These are phyloP conservation scores for Mareca penelope DNA, from an alignment of 2,797 vertebrate species.

Conservation along the genomic window DNA sequence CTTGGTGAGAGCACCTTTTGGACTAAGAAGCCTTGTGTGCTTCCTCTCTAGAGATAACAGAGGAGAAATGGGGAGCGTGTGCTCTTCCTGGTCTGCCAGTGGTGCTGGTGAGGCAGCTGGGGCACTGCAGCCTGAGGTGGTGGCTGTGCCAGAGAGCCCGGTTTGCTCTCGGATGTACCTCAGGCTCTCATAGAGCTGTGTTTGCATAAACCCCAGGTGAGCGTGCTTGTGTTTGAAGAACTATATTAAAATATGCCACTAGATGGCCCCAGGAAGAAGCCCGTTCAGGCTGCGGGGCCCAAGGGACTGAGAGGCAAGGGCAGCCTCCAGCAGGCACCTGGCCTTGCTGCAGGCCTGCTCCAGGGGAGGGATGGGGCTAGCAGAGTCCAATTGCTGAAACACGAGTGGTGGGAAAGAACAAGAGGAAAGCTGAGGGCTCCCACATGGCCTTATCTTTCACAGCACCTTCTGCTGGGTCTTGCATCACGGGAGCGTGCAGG, in stretches of 20 bases:
- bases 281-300: neutral
- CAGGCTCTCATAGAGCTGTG: fast-evolving
- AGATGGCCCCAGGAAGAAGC: slow-evolving; percentile 66
- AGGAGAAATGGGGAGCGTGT: neutral
- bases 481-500: fast-evolving
- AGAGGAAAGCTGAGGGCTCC: neutral
- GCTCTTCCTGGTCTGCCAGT: neutral
- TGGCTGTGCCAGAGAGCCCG: neutral
- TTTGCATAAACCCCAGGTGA: slow-evolving; percentile 1
- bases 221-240: fast-evolving
- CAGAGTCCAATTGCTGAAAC: neutral
- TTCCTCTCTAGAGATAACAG: fast-evolving
- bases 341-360: neutral
- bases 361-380: neutral
- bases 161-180: fast-evolving
- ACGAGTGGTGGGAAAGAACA: neutral
- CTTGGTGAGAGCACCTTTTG: neutral
- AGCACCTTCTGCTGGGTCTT: neutral
- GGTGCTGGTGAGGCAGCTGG: neutral
- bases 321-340: neutral
- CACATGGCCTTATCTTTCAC: neutral
- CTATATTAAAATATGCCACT: slow-evolving; percentile 40
- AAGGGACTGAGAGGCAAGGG: neutral
- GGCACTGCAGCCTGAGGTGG: neutral
- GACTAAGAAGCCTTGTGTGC: neutral